These are phyloP conservation scores for Gallinago jamesoni DNA, from an alignment of 2,113 vertebrate genomes.

Conservation along the genomic window DNA sequence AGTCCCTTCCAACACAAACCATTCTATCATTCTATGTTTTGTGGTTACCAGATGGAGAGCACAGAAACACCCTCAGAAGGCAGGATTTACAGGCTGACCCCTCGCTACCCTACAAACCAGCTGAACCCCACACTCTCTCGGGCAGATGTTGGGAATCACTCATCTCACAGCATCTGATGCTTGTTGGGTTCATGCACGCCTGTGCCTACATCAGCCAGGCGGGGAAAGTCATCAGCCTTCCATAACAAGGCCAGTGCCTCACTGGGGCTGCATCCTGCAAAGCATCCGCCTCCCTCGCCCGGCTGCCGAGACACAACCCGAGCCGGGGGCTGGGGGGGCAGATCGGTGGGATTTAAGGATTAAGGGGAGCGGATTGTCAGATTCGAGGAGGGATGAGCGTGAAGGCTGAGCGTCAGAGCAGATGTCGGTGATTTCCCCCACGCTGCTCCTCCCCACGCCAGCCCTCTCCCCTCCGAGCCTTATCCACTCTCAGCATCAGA, in stretches of 20 bases:
- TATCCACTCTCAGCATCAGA: conserved; percentile 76
- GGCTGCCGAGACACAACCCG: too few species aligned
- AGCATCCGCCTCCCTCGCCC: neutral
- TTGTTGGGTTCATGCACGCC: neutral
- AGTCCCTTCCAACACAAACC: neutral
- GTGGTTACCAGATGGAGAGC: neutral
- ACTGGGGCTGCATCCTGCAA: neutral
- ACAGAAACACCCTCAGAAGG: neutral
- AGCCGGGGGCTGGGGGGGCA: neutral
- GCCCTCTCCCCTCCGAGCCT: neutral
- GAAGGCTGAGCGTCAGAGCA: conserved; percentile 81
- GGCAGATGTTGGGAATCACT: neutral
- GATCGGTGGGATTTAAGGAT: conserved; percentile 81
- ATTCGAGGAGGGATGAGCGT: conserved; percentile 65
- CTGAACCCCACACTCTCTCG: neutral
- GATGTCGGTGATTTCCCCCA: conserved; percentile 79
- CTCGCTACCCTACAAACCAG: neutral
- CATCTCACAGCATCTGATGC: neutral
- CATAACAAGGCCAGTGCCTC: neutral
- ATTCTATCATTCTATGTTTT: neutral
- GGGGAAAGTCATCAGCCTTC: neutral
- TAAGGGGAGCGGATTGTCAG: conserved; percentile 75
- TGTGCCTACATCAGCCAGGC: neutral
- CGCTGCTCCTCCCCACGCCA: neutral
- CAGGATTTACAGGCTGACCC: neutral